Evolutionary conservation across 2,888 invertebrate species (phyloP), one percentile per base, ranked within the genome.

Genomic region (Parnassius smintheus): DNA sequence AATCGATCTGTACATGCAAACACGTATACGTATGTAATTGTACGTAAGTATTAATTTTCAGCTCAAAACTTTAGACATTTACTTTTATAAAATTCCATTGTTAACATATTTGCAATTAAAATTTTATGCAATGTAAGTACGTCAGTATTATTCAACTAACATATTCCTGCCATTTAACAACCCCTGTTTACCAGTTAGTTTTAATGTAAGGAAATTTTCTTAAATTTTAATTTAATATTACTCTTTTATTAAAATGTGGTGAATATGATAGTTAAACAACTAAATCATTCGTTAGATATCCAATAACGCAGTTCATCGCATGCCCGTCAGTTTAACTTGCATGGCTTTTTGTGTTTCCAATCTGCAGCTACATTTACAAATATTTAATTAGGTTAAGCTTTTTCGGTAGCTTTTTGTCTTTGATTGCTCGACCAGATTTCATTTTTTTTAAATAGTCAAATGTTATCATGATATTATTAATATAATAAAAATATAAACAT

Each of bases 241-340:
- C 9, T 48, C 0, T 48, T 13, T 13, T 18, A 49, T 18, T n/a
- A n/a, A 46, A n/a, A 1, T 22, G 44, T 9, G 1, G 41, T 54
- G 22, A 58, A 45, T 13, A 42, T 63, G 58, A 59, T 56, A 18
- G 63, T 45, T 56, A 11, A 35, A 55, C 8, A 9, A 18, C 25
- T 51, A 41, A 35, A 22, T 70, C 66, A 68, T 11, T 42, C 46
- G 55, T 57, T 60, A 58, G 60, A 69, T 66, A 69, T 66, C 56
- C 50, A 18, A 55, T 46, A 51, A 13, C 45, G 35, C 51, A 51
- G 52, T 41, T 12, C 55, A 58, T 70, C 65, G 81, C 81, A 80
- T 81, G 80, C 64, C 72, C 72, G 76, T 64, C 52, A 52, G 72
- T 78, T 70, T 70, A 75, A 76, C 76, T 78, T 76, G 83, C 82